A percentile compares a stretch with the other conserved stretches of the same genome.
phyloP scores from a whole-genome alignment of 2,888 invertebrate species.

The Strigamia maritima region DNA sequence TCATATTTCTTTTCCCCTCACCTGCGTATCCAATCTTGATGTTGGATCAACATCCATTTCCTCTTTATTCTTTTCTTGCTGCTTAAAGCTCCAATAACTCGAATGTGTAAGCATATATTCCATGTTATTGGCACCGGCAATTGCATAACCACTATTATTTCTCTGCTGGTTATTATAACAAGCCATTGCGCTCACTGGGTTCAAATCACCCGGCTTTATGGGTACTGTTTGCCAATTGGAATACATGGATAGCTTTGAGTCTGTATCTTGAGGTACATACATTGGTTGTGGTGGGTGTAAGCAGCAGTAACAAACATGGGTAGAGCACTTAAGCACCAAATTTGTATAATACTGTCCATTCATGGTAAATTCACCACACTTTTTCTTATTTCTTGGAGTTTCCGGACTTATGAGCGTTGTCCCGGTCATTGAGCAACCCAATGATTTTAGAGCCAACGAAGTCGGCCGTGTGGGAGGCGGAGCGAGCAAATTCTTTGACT shows the following conservation, averaged over 20 bases:
- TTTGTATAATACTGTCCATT: constrained; percentile 81
- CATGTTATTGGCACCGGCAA: constrained; percentile 61
- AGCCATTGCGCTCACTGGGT: constrained; percentile 64
- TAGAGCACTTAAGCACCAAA: constrained; percentile 83
- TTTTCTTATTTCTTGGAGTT: constrained; percentile 83
- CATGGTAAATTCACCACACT: constrained; percentile 80
- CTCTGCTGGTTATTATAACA: constrained; percentile 76
- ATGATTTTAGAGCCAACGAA: constrained; percentile 77
- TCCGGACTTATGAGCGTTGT: constrained; percentile 74
- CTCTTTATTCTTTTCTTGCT: constrained; percentile 32
- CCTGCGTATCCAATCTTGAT: neutral
- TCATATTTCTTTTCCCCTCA: neutral
- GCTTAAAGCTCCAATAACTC: constrained; percentile 51
- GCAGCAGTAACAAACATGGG: constrained; percentile 87
- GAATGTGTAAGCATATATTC: constrained; percentile 52
- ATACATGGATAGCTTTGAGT: constrained; percentile 89
- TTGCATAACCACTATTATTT: constrained; percentile 59
- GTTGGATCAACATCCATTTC: neutral
- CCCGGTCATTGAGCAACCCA: constrained; percentile 49
- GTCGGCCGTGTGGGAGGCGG: constrained; percentile 61
- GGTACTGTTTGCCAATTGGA: constrained; percentile 69
- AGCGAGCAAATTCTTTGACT: constrained; percentile 61
- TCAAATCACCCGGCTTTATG: constrained; percentile 58
- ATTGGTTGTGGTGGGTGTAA: constrained; percentile 91
- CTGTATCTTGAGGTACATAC: constrained; percentile 72